phyloP scores from a whole-genome alignment of 2,113 vertebrate species.

The Petaurus breviceps region DNA sequence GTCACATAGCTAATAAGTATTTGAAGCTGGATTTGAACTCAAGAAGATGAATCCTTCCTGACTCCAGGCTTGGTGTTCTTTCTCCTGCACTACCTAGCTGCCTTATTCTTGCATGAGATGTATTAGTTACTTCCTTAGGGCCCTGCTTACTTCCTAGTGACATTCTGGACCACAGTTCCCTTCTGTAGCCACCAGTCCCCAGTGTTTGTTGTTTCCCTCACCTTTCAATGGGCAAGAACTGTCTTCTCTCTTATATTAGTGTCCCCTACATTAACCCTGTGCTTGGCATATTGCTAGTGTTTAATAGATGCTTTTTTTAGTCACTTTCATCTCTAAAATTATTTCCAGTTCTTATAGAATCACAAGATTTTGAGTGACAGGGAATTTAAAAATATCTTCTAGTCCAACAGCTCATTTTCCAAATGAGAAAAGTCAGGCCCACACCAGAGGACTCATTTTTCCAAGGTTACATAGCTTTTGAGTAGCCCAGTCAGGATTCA shows the following conservation, averaged over 20 bases:
- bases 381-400: not conserved
- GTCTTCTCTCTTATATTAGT: too few species aligned
- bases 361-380: not conserved
- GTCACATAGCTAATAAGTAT: not conserved
- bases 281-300: too few species aligned
- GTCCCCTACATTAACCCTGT: too few species aligned
- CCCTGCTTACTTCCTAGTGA: not conserved
- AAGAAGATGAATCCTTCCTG: not conserved
- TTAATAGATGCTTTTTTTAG: not conserved
- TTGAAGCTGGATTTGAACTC: not conserved
- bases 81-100: not conserved
- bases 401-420: not conserved
- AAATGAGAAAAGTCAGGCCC: slow-evolving; percentile 18
- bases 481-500: too few species aligned
- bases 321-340: not conserved
- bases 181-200: not conserved
- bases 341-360: not conserved
- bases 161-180: not conserved
- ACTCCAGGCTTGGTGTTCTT: not conserved
- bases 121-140: not conserved
- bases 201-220: too few species aligned
- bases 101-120: not conserved
- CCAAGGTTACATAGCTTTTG: slow-evolving; percentile 5
- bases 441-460: slow-evolving; percentile 35
- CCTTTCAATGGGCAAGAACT: too few species aligned